Percentiles rank a stretch among this genome's conserved stretches.
These are phyloP conservation scores for Rhinichthys klamathensis DNA, from an alignment of 2,113 vertebrate species.

Conservation along the genomic window DNA sequence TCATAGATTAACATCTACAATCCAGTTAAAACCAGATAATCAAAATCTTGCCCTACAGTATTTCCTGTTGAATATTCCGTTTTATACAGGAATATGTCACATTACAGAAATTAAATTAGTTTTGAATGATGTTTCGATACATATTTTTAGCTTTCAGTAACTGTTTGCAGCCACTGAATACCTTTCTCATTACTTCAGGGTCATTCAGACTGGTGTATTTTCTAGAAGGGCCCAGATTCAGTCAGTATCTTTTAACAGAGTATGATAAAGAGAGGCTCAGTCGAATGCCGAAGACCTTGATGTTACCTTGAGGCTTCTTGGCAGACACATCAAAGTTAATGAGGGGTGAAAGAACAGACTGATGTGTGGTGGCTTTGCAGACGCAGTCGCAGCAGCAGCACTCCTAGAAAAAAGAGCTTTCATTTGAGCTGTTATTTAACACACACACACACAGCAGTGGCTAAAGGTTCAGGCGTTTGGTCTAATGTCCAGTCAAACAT, in stretches of 20 bases:
- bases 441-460: not conserved
- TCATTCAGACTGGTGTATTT: conserved; percentile 9
- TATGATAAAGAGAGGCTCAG: conserved; percentile 16
- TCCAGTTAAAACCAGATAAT: too few relatives aligned
- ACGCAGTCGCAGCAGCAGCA: conserved; percentile 26
- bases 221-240: not conserved
- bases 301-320: conserved; percentile 58
- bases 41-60: too few relatives aligned
- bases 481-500: not conserved
- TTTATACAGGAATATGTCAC: too few relatives aligned
- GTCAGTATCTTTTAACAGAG: conserved; percentile 34
- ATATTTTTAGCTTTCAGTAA: not conserved
- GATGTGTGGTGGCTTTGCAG: conserved; percentile 43
- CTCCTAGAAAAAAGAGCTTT: conserved; percentile 24
- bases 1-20: too few relatives aligned
- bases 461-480: conserved; percentile 1
- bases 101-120: too few relatives aligned
- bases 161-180: not conserved
- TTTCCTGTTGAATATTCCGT: too few relatives aligned
- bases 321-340: conserved; percentile 58
- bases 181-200: not conserved
- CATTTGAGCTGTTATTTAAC: not conserved
- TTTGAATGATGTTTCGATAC: too few relatives aligned
- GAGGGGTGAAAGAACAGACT: conserved; percentile 54
- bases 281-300: conserved; percentile 42